Conservation (phyloP, 2,113 vertebrate species). For the Nesospiza acunhae region DNA sequence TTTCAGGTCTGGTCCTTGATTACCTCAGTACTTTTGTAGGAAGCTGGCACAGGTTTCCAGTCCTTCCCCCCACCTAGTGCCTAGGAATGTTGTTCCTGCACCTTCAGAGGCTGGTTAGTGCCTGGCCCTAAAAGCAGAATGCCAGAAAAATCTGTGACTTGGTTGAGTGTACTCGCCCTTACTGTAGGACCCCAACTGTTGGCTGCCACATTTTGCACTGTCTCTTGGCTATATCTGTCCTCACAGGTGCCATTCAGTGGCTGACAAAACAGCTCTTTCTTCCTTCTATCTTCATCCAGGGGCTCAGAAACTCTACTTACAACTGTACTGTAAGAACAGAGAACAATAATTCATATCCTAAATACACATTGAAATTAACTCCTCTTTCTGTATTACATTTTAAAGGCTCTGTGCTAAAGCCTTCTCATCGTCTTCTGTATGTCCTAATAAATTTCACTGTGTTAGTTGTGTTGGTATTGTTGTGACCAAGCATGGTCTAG, state of each 20-base stretch:
- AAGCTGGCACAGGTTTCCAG: background rate
- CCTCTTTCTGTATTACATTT: background rate
- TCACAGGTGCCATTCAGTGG: background rate
- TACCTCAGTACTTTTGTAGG: background rate
- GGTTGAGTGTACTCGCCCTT: fast-evolving
- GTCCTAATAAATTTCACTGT: background rate
- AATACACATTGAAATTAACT: background rate
- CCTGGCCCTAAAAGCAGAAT: background rate
- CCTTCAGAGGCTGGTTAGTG: background rate
- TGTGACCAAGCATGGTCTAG: background rate
- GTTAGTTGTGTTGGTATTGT: background rate
- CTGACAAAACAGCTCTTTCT: background rate
- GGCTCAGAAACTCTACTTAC: background rate
- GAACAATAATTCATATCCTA: background rate
- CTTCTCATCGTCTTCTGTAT: background rate
- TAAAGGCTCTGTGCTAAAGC: background rate
- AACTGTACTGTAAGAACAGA: background rate
- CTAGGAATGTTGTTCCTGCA: background rate
- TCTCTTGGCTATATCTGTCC: background rate
- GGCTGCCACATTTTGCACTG: background rate
- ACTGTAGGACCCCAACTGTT: background rate
- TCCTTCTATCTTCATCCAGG: background rate
- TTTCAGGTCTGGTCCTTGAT: background rate
- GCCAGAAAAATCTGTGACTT: background rate
- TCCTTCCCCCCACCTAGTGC: background rate